phyloP scores from a whole-genome alignment of 2,113 vertebrate species.

The Kryptolebias marmoratus region DNA sequence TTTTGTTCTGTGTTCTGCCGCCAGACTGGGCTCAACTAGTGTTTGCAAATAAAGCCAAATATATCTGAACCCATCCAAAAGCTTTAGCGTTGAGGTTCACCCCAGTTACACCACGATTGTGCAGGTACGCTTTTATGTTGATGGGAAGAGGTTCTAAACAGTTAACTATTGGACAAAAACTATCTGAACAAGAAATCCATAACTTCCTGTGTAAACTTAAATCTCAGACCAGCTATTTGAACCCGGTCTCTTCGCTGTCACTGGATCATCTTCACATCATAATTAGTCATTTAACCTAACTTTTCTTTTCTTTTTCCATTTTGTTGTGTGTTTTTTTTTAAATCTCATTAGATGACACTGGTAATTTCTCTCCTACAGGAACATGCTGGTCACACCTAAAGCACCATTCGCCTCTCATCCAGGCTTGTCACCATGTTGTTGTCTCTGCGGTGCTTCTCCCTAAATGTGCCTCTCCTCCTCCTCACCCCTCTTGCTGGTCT shows the following conservation, averaged over 20 bases:
- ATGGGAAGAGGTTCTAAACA: no score
- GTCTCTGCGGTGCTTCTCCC: constrained; percentile 11
- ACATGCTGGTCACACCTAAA: constrained; percentile 24
- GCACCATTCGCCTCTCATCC: constrained; percentile 41
- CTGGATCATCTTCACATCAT: constrained; percentile 28
- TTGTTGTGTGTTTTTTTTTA: constrained; percentile 3
- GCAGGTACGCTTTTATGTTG: no score
- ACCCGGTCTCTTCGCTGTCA: constrained; percentile 33
- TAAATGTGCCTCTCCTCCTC: not conserved
- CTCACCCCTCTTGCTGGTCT: not conserved
- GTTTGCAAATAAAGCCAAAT: not conserved
- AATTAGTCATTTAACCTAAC: constrained; percentile 20
- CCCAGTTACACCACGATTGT: no score
- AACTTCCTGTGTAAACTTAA: no score
- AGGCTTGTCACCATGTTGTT: constrained; percentile 9
- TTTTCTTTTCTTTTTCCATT: constrained; percentile 6
- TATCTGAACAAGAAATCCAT: no score
- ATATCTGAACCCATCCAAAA: not conserved
- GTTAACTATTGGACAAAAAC: no score
- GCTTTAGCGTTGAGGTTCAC: no score
- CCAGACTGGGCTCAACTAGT: constrained; percentile 54
- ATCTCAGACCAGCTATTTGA: constrained; percentile 27
- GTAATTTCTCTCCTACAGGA: constrained; percentile 49
- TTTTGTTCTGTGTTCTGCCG: constrained; percentile 45
- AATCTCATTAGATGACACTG: constrained; percentile 29